Evolutionary conservation across 2,797 vertebrate species (phyloP), one percentile per base, ranked within the genome.

Genomic region (Lacerta bilineata): DNA sequence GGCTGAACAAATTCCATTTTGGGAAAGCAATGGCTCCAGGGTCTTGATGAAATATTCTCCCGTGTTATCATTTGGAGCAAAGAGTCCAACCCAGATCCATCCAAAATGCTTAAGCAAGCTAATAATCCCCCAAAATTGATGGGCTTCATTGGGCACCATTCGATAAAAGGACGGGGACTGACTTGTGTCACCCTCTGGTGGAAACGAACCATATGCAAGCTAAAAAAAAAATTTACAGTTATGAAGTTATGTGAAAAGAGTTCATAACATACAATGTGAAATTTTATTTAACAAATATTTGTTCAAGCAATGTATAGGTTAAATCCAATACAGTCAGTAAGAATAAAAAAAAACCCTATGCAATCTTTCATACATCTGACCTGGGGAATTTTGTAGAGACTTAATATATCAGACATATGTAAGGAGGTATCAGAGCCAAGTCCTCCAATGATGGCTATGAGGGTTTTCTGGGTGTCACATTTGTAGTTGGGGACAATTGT

Each of bases 1-100:
- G 5, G 80, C 86, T 27, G 80, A 36, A 20, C 80, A 87, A 23
- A 87, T 87, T 64, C 17, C 61, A 66, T 76, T 66, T 39, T 87
- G 39, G 5, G 55, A 87, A 27, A 87, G 10, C 20, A 82, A 17
- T 1, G 39, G 29, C 1, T 87, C 59, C 80, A 87, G 4, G n/a
- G 13, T n/a, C 8, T 20, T 41, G 2, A 76, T 0, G 18, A 87
- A 87, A 46, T 27, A 23, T 15, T 76, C 71, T 46, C 80, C 86
- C 39, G 71, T 76, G 9, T 76, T 71, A 20, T 83, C 80, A 50
- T 87, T 71, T n/a, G 59, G 25, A 76, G 9, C 41, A 66, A 76
- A 29, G 6, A 86, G 75, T 1, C 84, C 61, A 9, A 86, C n/a
- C 84, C 84, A 86, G 1, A 11, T 69, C 84, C 84, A 87, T 36